Base-by-base conservation (phyloP, 37 sponge, comb jelly and placozoan genomes). In the Aplysina aerophoba region DNA sequence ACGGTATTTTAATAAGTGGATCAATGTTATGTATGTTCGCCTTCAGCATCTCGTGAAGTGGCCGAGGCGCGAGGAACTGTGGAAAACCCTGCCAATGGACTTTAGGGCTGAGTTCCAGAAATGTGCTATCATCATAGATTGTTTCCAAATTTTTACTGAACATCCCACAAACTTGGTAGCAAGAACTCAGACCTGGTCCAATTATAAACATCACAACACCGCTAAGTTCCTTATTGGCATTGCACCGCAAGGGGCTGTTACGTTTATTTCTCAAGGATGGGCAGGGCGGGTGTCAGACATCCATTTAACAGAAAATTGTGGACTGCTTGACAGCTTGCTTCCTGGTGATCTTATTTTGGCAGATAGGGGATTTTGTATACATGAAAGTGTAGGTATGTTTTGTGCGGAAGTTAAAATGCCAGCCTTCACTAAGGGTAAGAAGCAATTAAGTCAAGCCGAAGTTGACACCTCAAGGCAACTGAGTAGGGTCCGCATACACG, bases 291-390 rank as follows among this genome's bases (percentile, higher is more conserved):
- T 50, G 19, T 88, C 83, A n/a, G 88, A 88, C 54, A 73, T 59
- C 53, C 35, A 71, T 59, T 28, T 82, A 24, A 85, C 84, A 24
- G 85, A 89, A 78, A 59, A 89, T 22, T 89, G 81, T 89, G 90
- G 90, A 24, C n/a, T 87, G 8, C 38, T 87, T 19, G 28, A 31
- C 19, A 55, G 6, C 79, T 84, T 4, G 15, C 58, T n/a, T 1
- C 90, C 90, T 75, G 90, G 85, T 69, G 90, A 84, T 50, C 14
- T 58, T 19, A 67, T 89, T 36, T 66, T 85, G 34, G 90, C 90
- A 38, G 90, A 85, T 40, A 21, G 85, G 21, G 90, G 90, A 28
- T 85, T 89, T 57, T 79, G 22, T 11, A 50, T 89, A 1, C 33
- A 69, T 44, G 85, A 89, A 44, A 21, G 60, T 80, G 85, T 79